Percentiles rank a stretch among this genome's conserved stretches.
phyloP scores from a whole-genome alignment of 1,140 invertebrate species.

The Rhyzopertha dominica region DNA sequence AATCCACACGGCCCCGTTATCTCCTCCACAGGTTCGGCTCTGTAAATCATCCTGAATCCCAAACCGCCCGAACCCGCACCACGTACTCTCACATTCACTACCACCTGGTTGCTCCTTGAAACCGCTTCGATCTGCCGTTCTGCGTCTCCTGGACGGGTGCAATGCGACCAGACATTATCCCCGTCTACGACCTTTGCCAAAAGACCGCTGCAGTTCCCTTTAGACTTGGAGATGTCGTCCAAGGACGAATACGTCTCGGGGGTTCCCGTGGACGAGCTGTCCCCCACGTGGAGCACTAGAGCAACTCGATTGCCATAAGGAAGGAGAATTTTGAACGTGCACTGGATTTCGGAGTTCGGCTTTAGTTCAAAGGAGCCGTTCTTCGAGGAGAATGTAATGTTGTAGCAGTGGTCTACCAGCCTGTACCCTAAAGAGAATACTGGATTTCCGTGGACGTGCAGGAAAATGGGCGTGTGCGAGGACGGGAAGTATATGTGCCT shows the following conservation, averaged over 20 bases:
- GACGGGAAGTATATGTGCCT: conserved; percentile 53
- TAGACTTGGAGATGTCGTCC: conserved; percentile 22
- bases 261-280: conserved; percentile 30
- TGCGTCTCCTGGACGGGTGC: conserved; percentile 51
- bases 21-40: conserved; percentile 50
- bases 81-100: conserved; percentile 36
- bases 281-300: conserved; percentile 52
- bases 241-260: conserved; percentile 24
- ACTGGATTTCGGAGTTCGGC: conserved; percentile 50
- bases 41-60: conserved; percentile 43
- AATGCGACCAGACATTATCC: conserved; percentile 51
- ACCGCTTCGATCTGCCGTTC: conserved; percentile 53
- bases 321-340: conserved; percentile 58
- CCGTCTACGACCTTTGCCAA: conserved; percentile 52
- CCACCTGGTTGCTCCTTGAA: conserved; percentile 51
- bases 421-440: conserved; percentile 57
- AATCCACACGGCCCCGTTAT: conserved; percentile 56
- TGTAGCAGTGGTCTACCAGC: conserved; percentile 60
- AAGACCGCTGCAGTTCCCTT: conserved; percentile 49
- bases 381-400: conserved; percentile 54
- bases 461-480: conserved; percentile 41
- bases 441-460: conserved; percentile 54
- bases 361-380: conserved; percentile 57
- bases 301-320: conserved; percentile 59
- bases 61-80: conserved; percentile 42